phyloP scores from a whole-genome alignment of 2,797 vertebrate species.

The Squalus acanthias region DNA sequence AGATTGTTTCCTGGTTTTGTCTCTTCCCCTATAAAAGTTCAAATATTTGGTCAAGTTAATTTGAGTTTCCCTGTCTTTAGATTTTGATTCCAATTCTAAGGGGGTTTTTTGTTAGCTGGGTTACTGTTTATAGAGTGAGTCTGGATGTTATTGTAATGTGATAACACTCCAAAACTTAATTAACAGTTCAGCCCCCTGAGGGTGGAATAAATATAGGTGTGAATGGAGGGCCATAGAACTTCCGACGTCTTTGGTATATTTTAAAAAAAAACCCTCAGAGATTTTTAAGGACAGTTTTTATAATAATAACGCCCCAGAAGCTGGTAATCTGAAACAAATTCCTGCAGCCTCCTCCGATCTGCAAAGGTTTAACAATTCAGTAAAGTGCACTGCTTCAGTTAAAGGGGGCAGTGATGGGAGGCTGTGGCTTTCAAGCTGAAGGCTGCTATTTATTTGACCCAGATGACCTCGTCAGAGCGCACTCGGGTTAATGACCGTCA shows the following conservation, averaged over 20 bases:
- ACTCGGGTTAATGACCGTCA: background rate
- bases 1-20: background rate
- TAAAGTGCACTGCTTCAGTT: background rate
- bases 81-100: background rate
- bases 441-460: background rate
- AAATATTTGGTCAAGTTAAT: background rate
- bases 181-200: background rate
- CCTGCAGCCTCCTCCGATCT: background rate
- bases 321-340: background rate
- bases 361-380: background rate
- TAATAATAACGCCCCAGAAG: background rate
- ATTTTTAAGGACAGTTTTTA: background rate
- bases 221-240: background rate
- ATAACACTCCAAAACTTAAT: conserved; percentile 32
- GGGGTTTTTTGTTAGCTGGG: background rate
- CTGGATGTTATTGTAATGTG: background rate
- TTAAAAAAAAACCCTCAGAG: background rate
- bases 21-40: background rate
- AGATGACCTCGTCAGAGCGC: background rate
- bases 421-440: background rate
- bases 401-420: background rate
- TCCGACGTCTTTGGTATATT: background rate
- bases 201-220: background rate
- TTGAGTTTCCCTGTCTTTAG: background rate
- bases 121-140: conserved; percentile 9